A percentile compares a stretch with the other conserved stretches of the same genome.
phyloP scores from a whole-genome alignment of 2,113 vertebrate genomes.

The Danio rerio region GRCz12tu NC_133190.1:36550501-36551000 shows the following conservation, averaged over 20 bases:
- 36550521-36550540: neutral
- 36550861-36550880: neutral
- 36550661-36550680: conserved; percentile 4
- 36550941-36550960: neutral
- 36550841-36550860: neutral
- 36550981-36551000: neutral
- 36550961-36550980: neutral
- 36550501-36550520: too few species aligned
- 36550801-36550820: neutral
- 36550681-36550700: neutral
- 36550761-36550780: conserved; percentile 8
- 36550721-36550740: conserved; percentile 17
- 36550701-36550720: conserved; percentile 19
- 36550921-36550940: neutral
- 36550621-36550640: neutral
- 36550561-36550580: neutral
- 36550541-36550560: neutral
- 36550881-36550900: neutral
- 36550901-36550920: neutral
- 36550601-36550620: neutral
- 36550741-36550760: conserved; percentile 16
- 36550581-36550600: too few species aligned
- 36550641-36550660: conserved; percentile 12
- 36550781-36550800: conserved; percentile 12
- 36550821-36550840: conserved; percentile 27